phyloP scores from a whole-genome alignment of 2,797 vertebrate genomes.

The Chiroxiphia lanceolata region DNA sequence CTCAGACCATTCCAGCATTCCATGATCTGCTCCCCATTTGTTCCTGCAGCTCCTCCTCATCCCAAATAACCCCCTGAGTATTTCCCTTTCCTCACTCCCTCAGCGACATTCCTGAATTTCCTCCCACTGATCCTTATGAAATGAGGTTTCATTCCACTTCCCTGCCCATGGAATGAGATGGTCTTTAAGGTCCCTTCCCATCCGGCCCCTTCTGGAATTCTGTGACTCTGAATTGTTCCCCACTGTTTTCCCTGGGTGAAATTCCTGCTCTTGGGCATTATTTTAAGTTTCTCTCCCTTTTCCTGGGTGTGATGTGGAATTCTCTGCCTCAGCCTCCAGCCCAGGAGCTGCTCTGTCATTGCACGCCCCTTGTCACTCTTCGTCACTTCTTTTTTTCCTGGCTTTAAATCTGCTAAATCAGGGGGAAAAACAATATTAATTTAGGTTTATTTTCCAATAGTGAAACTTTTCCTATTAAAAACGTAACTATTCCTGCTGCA shows the following conservation, averaged over 20 bases:
- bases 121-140: not conserved
- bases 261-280: not conserved
- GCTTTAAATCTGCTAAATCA: not conserved
- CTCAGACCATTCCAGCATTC: no score
- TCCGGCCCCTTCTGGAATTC: not conserved
- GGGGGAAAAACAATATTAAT: not conserved
- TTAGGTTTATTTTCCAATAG: not conserved
- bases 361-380: not conserved
- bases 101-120: no score
- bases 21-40: no score
- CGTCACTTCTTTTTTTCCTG: fast-evolving
- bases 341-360: fast-evolving
- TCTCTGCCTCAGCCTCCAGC: no score
- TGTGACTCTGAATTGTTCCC: fast-evolving
- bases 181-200: not conserved
- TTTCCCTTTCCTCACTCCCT: no score
- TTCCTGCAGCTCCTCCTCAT: no score
- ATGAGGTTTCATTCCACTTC: not conserved
- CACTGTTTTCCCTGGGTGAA: fast-evolving
- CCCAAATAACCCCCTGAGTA: no score
- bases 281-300: not conserved
- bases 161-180: not conserved
- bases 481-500: not conserved
- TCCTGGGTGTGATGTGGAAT: not conserved
- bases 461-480: not conserved